phyloP scores from a whole-genome alignment of 1,140 invertebrate species.

The Manduca sexta region DNA sequence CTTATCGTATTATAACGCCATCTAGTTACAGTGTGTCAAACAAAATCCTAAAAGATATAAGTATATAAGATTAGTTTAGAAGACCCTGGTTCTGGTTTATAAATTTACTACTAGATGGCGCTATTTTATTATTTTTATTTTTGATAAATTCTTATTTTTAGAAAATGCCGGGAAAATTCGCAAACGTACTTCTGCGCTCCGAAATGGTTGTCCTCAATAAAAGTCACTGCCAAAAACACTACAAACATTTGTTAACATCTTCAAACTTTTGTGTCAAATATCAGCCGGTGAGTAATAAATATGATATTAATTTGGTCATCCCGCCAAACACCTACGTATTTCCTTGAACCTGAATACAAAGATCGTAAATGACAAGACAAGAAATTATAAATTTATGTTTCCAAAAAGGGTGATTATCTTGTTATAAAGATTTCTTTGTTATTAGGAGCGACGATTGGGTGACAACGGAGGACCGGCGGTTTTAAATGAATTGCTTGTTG shows the following conservation, averaged over 20 bases:
- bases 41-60: too few relatives aligned
- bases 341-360: not conserved
- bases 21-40: not conserved
- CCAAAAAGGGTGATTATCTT: not conserved
- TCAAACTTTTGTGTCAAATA: conserved; percentile 48
- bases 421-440: not conserved
- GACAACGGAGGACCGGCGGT: conserved; percentile 47
- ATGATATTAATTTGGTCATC: not conserved
- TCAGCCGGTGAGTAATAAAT: conserved; percentile 28
- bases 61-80: too few relatives aligned
- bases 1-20: not conserved
- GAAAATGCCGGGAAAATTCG: conserved; percentile 25
- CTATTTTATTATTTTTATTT: not conserved
- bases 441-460: conserved; percentile 32
- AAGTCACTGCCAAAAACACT: conserved; percentile 20
- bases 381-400: not conserved
- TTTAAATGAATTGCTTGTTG: conserved; percentile 29
- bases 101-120: conserved; percentile 1
- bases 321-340: not conserved
- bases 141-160: conserved; percentile 6
- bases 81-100: not conserved
- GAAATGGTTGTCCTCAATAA: conserved; percentile 34
- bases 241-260: conserved; percentile 23
- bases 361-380: not conserved
- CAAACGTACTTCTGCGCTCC: conserved; percentile 25